Evolutionary conservation across 2,113 vertebrate genomes (phyloP).

Genomic region (Meriones unguiculatus): DNA sequence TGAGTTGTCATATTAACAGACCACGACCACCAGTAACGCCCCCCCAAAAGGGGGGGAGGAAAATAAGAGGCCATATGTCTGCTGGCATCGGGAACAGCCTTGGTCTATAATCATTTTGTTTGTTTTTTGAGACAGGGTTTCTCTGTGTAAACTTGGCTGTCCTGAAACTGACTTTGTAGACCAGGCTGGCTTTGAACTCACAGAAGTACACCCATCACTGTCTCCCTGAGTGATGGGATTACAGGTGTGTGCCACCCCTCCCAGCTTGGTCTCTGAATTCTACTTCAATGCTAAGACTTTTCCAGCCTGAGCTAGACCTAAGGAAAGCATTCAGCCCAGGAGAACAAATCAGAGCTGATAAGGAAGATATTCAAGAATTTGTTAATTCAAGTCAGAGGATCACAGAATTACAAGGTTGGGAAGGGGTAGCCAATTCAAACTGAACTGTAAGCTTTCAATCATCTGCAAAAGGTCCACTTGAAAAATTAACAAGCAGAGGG

Average conservation of each 20-base stretch:
- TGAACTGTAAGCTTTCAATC: neutral
- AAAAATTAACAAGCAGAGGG: neutral
- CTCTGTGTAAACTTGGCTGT: too few species aligned
- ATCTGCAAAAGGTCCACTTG: neutral
- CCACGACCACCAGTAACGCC: too few species aligned
- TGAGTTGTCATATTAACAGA: neutral
- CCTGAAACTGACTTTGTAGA: too few species aligned
- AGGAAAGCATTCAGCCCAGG: slow-evolving; percentile 10
- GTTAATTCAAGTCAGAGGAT: slow-evolving; percentile 21
- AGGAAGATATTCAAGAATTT: neutral
- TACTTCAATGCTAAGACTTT: slow-evolving; percentile 1
- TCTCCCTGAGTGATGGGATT: too few species aligned
- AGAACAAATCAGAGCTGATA: neutral
- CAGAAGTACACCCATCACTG: too few species aligned
- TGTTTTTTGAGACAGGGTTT: too few species aligned
- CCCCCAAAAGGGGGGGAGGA: neutral
- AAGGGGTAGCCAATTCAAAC: neutral
- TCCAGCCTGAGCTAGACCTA: neutral
- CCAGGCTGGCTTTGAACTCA: too few species aligned
- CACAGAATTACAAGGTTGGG: slow-evolving; percentile 24
- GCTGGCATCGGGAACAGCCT: neutral
- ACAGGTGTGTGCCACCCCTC: too few species aligned
- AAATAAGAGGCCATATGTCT: neutral
- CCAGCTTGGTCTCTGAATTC: neutral
- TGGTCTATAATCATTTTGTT: too few species aligned